Evolutionary conservation across 53 echinoderm and acorn worm species (phyloP), one percentile per base, ranked within the genome.

Genomic region (Luidia sarsii): DNA sequence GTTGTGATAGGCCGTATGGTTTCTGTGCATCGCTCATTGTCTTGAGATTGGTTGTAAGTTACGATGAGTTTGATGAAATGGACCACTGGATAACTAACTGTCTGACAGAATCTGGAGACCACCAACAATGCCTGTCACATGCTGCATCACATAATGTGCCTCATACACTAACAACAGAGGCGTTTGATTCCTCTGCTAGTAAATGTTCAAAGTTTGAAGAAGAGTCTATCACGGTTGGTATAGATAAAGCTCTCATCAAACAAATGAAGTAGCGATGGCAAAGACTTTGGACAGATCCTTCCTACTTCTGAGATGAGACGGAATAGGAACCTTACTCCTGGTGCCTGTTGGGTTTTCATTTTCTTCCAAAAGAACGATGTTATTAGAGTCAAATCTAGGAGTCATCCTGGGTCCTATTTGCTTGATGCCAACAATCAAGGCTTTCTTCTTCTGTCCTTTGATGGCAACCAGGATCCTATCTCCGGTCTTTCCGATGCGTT

Each of bases 331-430:
- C 39, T 85, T 87, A 33, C 92, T 95, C 62, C 95, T 75, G 6
- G 95, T 90, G n/a, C 95, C 95, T 11, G 95, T 95, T 2, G 95
- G 95, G 56, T 92, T 95, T 1, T 88, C 95, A 38, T 43, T 90
- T 29, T 95, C 95, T 68, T 95, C 95, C 53, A 95, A 64, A 16
- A 95, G 68, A 31, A 92, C 48, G 4, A 95, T 88, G 90, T 95
- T 95, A 73, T 95, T 95, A 28, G 91, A 90, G 67, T 92, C 95
- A 72, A 95, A 95, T 24, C 90, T 70, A 8, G 95, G 95, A 0
- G 90, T 82, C 88, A 89, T 92, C 54, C 83, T 85, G 5, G 85
- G 60, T 4, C 90, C 90, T 0, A 85, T 79, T 51, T 86, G 88
- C 67, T 89, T 90, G 34, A 90, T 87, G 1, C 95, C 95, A 3